These are phyloP conservation scores for Papilio xuthus DNA, from an alignment of 1,140 invertebrate species.

Conservation along the genomic window DNA sequence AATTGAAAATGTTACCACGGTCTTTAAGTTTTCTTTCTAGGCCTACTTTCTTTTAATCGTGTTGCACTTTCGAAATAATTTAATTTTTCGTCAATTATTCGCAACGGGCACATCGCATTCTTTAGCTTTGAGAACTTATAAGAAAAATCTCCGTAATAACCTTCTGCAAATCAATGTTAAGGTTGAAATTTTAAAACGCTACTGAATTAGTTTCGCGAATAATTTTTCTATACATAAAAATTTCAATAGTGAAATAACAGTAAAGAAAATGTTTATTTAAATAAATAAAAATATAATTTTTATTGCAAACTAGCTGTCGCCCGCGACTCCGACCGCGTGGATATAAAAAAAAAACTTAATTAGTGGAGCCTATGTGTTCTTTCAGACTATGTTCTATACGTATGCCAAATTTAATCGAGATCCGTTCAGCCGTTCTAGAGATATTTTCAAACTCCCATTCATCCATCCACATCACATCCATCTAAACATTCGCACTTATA, in stretches of 20 bases:
- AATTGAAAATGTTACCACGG: neutral
- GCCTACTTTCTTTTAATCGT: conserved; percentile 17
- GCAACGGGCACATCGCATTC: conserved; percentile 25
- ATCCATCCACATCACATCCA: no score
- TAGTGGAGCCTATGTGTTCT: no score
- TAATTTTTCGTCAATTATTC: conserved; percentile 29
- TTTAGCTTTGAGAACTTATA: conserved; percentile 27
- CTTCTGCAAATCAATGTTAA: conserved; percentile 44
- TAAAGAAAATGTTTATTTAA: neutral
- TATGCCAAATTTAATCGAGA: no score
- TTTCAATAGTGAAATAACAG: no score
- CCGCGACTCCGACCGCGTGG: no score
- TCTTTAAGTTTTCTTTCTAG: conserved; percentile 7
- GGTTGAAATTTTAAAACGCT: conserved; percentile 34
- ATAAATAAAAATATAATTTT: neutral
- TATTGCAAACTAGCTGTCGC: no score
- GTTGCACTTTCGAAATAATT: conserved; percentile 33
- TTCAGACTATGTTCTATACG: no score
- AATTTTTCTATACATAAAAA: neutral
- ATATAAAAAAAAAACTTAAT: no score
- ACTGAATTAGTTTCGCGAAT: conserved; percentile 14
- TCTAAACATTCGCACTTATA: no score
- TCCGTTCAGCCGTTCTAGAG: no score
- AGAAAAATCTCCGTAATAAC: conserved; percentile 40
- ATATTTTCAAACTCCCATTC: no score